Base-by-base conservation (phyloP, 92 coral and sea anemone genomes). In the Montipora capitata region DNA sequence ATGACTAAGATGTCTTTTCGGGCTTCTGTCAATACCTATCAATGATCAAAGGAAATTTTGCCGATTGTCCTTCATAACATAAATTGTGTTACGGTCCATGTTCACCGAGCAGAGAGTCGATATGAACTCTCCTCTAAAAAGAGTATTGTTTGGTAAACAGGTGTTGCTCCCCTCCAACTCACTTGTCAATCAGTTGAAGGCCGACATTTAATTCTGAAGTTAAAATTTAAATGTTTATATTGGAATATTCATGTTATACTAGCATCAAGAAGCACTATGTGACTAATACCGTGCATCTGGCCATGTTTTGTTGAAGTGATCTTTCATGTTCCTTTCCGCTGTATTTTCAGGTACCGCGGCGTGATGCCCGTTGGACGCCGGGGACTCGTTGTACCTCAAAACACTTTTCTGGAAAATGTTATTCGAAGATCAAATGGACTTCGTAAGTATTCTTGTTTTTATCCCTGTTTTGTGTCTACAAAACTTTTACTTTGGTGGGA, bases 381-480 rank as follows among this genome's bases (percentile, higher is more conserved):
- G 62, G 99, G 99, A 7, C 88, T 97, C 12, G 99, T 97, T 14
- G 99, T 97, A 4, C 99, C 99, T 7, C 99, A 97, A 45, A 97
- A 97, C 58, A 95, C 98, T 1, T 97, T 97, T 70, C 90, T 97
- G 66, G 99, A 97, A 78, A 97, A 94, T 67, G 96, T 97, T 64
- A 93, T 97, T 48, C 94, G 95, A 72, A 88, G 98, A 35, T 94
- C 99, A 16, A 95, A 97, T 71, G 99, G 99, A 17, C 92, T 94
- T 7, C 99, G 99, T 97, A 94, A 93, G 99, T 96, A 87, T 4
- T 51, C 61, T 12, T 17, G 17, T 48, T 5, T 40, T 40, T 10
- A 17, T 41, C 35, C 35, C 35, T 27, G 35, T 27, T 45, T 45
- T 45, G 0, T 45, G 51, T 45, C 51, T 4, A 45, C 5, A 45